Conservation (phyloP, 2,888 invertebrate species). For the Anthrax anthrax region DNA sequence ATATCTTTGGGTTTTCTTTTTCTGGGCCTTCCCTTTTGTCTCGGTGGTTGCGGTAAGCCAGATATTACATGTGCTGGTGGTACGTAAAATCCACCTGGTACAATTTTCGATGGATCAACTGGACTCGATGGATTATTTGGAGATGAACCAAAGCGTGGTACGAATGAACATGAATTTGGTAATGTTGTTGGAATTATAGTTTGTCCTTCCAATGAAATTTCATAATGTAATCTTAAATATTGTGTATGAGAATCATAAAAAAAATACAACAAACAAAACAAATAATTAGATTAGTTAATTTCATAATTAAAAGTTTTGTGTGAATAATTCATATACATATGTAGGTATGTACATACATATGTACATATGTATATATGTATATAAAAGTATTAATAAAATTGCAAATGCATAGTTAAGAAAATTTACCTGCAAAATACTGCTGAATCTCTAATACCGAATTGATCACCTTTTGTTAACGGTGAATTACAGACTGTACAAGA, state of each 20-base stretch:
- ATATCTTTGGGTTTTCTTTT: slow-evolving; percentile 87
- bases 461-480: slow-evolving; percentile 82
- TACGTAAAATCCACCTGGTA: slow-evolving; percentile 40
- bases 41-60: slow-evolving; percentile 47
- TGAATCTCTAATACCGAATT: slow-evolving; percentile 82
- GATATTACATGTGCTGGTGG: slow-evolving; percentile 40
- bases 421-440: slow-evolving; percentile 68
- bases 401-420: too few species aligned
- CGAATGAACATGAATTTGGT: slow-evolving; percentile 39
- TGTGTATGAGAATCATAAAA: too few species aligned
- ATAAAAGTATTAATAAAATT: too few species aligned
- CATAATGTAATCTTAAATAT: slow-evolving; percentile 32
- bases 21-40: slow-evolving; percentile 84
- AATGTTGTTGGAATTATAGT: slow-evolving; percentile 26
- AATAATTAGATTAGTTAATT: too few species aligned
- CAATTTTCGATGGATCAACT: slow-evolving; percentile 33
- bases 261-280: not conserved
- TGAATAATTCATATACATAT: too few species aligned
- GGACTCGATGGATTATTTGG: slow-evolving; percentile 34
- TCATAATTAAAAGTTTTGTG: too few species aligned
- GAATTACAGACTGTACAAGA: slow-evolving; percentile 79
- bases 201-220: slow-evolving; percentile 27
- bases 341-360: not conserved
- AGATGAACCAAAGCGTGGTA: slow-evolving; percentile 36
- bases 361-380: not conserved